Conservation (phyloP, 1,140 invertebrate genomes). For the Aphidius ervi region DNA sequence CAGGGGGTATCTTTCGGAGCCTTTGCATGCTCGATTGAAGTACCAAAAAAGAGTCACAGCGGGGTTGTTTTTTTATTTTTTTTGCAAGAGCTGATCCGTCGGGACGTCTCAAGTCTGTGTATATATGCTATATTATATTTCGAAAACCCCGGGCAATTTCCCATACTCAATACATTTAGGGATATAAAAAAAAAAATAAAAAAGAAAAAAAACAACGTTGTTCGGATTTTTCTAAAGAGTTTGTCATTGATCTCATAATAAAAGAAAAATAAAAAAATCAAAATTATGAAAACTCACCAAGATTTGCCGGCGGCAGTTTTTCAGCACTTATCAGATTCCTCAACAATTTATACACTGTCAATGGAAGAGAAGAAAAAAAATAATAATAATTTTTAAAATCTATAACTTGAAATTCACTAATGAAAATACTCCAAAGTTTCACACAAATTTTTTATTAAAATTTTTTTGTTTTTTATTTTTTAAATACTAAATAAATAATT, state of each 20-base stretch:
- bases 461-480: no score
- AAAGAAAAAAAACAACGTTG: neutral
- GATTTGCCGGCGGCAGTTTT: slow-evolving; percentile 15
- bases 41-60: neutral
- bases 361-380: no score
- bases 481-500: no score
- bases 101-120: neutral
- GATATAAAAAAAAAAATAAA: slow-evolving; percentile 1
- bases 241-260: neutral
- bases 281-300: slow-evolving; percentile 21
- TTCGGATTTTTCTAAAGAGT: neutral
- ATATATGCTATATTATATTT: neutral
- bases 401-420: no score
- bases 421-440: no score
- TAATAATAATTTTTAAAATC: no score
- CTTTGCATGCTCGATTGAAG: slow-evolving; percentile 11
- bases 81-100: slow-evolving; percentile 6
- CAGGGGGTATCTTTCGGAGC: no score
- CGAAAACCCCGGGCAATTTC: neutral
- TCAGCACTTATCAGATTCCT: neutral
- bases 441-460: no score
- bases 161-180: neutral
- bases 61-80: neutral
- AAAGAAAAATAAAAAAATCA: neutral
- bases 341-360: neutral